Evolutionary conservation across 2,888 invertebrate species (phyloP).

Genomic region (Drosophila stalkeri): DNA sequence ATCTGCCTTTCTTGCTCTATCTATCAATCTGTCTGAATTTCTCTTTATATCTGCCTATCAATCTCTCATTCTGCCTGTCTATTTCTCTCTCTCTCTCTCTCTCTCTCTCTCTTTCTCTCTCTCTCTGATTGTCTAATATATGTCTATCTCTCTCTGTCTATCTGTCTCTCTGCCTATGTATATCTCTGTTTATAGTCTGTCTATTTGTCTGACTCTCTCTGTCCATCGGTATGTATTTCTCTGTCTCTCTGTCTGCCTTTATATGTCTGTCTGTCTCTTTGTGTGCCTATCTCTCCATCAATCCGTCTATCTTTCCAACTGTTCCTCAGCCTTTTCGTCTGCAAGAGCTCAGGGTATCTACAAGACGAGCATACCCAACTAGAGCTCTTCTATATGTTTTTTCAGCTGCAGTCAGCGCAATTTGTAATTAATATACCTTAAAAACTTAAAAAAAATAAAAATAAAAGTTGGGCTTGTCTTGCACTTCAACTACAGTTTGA

Average conservation of each 20-base stretch:
- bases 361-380: background rate
- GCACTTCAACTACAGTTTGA: background rate
- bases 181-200: too few relatives aligned
- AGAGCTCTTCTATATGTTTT: background rate
- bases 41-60: too few relatives aligned
- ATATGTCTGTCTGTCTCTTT: background rate
- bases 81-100: too few relatives aligned
- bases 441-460: background rate
- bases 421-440: slow-evolving; percentile 9
- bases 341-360: background rate
- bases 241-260: rapidly evolving
- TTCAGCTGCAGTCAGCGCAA: background rate
- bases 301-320: background rate
- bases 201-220: background rate
- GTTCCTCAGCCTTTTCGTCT: too few relatives aligned
- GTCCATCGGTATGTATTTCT: too few relatives aligned
- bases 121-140: too few relatives aligned
- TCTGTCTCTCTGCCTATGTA: too few relatives aligned
- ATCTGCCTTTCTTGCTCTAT: too few relatives aligned
- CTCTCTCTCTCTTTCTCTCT: too few relatives aligned
- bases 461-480: background rate
- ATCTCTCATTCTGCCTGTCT: too few relatives aligned
- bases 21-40: too few relatives aligned
- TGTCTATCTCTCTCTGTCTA: too few relatives aligned
- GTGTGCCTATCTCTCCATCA: background rate